phyloP scores from a whole-genome alignment of 2,888 invertebrate species.

The Eilema depressum region DNA sequence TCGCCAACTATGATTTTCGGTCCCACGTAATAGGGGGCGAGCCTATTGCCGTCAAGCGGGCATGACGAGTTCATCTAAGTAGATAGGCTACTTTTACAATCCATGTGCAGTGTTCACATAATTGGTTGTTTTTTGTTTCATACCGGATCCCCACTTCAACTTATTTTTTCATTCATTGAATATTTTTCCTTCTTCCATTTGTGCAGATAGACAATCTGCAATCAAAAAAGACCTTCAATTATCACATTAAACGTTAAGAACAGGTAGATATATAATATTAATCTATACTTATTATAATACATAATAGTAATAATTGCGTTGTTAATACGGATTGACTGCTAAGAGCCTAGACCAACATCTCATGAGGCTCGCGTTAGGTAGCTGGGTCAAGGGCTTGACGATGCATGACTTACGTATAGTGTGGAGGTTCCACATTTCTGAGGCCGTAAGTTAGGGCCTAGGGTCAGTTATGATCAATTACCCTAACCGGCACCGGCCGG shows the following conservation, averaged over 20 bases:
- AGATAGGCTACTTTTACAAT: neutral
- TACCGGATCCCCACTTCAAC: neutral
- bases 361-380: constrained; percentile 2
- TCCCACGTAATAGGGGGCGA: no score
- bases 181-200: neutral
- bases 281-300: neutral
- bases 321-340: neutral
- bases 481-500: no score
- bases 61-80: neutral
- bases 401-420: neutral
- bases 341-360: neutral
- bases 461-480: no score
- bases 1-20: no score
- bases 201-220: neutral
- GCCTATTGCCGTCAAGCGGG: no score
- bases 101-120: neutral
- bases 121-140: neutral
- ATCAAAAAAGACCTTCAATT: constrained; percentile 1
- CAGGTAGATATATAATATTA: neutral
- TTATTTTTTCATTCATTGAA: neutral
- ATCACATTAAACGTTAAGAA: neutral
- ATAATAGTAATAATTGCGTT: neutral
- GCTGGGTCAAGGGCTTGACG: neutral
- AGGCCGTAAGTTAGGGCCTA: no score
- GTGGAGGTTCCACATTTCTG: neutral